Evolutionary conservation across 2,888 invertebrate genomes (phyloP).

Genomic region (Penaeus monodon): DNA sequence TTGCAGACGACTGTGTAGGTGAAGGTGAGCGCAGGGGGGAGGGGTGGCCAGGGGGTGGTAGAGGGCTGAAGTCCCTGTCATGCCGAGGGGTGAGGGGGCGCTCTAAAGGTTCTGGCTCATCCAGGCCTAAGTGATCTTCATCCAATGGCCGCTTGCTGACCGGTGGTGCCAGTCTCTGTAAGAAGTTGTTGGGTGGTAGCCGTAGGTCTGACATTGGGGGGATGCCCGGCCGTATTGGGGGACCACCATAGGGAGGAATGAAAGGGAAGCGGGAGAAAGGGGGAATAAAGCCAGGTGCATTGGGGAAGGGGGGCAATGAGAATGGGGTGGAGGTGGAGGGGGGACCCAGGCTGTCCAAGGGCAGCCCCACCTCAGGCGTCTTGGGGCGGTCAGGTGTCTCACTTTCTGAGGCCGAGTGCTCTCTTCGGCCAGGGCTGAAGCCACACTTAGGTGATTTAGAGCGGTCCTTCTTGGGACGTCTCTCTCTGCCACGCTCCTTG

Average conservation of each 20-base stretch:
- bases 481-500: conserved; percentile 44
- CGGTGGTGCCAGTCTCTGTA: conserved; percentile 27
- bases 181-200: conserved; percentile 40
- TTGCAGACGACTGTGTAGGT: conserved; percentile 26
- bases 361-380: conserved; percentile 54
- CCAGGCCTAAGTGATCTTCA: conserved; percentile 40
- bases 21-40: conserved; percentile 54
- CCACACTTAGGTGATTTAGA: conserved; percentile 57
- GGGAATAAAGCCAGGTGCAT: conserved; percentile 58
- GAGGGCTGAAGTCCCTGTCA: conserved; percentile 37
- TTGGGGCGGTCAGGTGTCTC: conserved; percentile 59
- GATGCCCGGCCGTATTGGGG: conserved; percentile 50
- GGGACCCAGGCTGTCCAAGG: conserved; percentile 20
- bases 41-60: conserved; percentile 38
- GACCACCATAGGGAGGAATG: conserved; percentile 54
- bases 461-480: conserved; percentile 37
- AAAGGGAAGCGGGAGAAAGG: conserved; percentile 62
- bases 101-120: conserved; percentile 46
- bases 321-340: conserved; percentile 9
- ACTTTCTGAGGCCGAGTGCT: conserved; percentile 11
- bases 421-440: conserved; percentile 47
- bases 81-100: conserved; percentile 59
- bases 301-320: conserved; percentile 49
- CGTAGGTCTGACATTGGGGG: conserved; percentile 55
- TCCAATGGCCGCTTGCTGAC: conserved; percentile 4